phyloP scores from a whole-genome alignment of 2,888 invertebrate genomes.

The Allolobophora icterica region DNA sequence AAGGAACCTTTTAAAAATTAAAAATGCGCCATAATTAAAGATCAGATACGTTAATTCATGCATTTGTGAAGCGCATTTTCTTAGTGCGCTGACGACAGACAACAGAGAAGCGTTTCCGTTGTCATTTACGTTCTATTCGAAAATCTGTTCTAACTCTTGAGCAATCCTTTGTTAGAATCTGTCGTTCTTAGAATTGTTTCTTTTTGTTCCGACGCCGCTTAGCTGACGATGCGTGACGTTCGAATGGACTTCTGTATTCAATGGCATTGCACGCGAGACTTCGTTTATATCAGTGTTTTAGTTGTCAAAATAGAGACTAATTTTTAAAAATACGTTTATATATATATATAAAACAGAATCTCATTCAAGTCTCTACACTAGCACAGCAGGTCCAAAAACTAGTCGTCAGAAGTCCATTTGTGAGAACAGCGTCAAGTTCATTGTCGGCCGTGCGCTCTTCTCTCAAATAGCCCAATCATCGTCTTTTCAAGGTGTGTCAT shows the following conservation, averaged over 20 bases:
- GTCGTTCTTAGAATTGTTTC: background rate
- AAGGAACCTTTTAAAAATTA: background rate
- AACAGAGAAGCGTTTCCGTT: background rate
- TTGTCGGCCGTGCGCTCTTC: no score
- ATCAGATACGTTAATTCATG: background rate
- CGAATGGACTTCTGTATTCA: background rate
- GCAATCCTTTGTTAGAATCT: slow-evolving; percentile 2
- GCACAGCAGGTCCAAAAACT: background rate
- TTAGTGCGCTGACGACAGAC: background rate
- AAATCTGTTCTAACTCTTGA: background rate
- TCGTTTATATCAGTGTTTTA: background rate
- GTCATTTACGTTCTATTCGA: background rate
- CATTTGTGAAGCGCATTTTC: background rate
- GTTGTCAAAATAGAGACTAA: no score
- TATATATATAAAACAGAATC: background rate
- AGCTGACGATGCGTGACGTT: background rate
- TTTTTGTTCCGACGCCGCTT: background rate
- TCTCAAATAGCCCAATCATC: background rate
- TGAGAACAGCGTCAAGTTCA: background rate
- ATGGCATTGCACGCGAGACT: background rate
- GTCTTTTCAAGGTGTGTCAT: slow-evolving; percentile 17
- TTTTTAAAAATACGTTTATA: no score
- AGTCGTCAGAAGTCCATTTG: background rate
- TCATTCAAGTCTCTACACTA: background rate
- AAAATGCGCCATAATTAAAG: background rate